A percentile compares a stretch with the other conserved stretches of the same genome.
phyloP scores from a whole-genome alignment of 2,797 vertebrate species.

The Lagorchestes hirsutus region DNA sequence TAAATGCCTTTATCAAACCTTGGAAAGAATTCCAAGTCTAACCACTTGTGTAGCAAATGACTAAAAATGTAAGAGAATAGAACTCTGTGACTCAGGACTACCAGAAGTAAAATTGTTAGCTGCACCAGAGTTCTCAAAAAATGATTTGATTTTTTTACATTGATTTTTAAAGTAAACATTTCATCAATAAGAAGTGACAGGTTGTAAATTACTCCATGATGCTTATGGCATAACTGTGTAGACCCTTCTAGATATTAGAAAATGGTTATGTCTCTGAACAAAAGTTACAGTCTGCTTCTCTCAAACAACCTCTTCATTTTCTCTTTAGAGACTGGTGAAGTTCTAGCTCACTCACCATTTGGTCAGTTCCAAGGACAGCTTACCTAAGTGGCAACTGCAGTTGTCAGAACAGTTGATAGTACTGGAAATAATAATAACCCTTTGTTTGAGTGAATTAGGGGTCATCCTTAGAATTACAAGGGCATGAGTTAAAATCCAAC shows the following conservation, averaged over 20 bases:
- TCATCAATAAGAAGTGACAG: conserved; percentile 4
- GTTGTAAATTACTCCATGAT: conserved; percentile 8
- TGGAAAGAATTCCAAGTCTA: conserved; percentile 14
- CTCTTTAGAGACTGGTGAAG: conserved; percentile 29
- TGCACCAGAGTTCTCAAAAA: conserved; percentile 6
- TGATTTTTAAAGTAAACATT: conserved; percentile 39
- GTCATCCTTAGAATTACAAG: not conserved
- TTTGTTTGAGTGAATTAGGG: not conserved
- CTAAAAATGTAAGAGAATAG: not conserved
- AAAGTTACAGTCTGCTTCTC: conserved; percentile 42
- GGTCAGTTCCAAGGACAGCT: not conserved
- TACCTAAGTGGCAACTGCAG: not conserved
- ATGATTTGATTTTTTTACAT: conserved; percentile 43
- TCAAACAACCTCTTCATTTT: conserved; percentile 7
- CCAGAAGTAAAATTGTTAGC: conserved; percentile 27
- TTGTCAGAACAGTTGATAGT: not conserved
- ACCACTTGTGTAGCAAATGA: not conserved
- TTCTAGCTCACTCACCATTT: conserved; percentile 5
- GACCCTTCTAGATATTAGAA: not conserved
- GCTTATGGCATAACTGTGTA: not conserved
- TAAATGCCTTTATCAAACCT: conserved; percentile 40
- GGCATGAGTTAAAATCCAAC: not conserved
- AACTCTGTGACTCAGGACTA: not conserved
- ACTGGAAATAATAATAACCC: not conserved
- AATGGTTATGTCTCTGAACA: conserved; percentile 29